Evolutionary conservation across 2,113 vertebrate genomes (phyloP).

Genomic region (Morone saxatilis): DNA sequence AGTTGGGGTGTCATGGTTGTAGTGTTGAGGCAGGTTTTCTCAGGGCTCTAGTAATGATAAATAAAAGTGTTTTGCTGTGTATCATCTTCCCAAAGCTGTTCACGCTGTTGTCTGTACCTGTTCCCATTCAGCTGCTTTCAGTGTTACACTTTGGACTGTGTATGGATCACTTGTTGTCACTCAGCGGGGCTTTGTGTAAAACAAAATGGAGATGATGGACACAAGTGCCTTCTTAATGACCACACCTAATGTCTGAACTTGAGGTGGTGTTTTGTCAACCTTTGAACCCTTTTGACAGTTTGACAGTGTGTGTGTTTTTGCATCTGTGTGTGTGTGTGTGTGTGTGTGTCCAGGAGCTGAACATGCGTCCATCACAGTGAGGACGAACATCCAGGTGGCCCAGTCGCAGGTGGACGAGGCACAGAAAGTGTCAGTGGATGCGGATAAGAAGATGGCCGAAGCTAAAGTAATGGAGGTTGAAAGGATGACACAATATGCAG

Average conservation of each 20-base stretch:
- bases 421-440: constrained; percentile 87
- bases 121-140: constrained; percentile 53
- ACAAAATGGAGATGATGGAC: constrained; percentile 61
- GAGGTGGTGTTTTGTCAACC: constrained; percentile 18
- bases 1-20: constrained; percentile 2
- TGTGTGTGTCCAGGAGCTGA: constrained; percentile 88
- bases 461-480: constrained; percentile 88
- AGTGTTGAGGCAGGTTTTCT: constrained; percentile 10
- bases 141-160: constrained; percentile 21
- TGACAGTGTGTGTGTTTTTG: constrained; percentile 4
- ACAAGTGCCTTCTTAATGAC: constrained; percentile 41
- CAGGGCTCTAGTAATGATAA: neutral
- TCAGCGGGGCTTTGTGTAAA: constrained; percentile 43
- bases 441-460: constrained; percentile 90
- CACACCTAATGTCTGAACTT: constrained; percentile 15
- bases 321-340: neutral
- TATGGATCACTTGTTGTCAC: constrained; percentile 50
- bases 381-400: constrained; percentile 89
- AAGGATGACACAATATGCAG: constrained; percentile 73
- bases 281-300: constrained; percentile 28
- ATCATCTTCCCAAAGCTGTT: constrained; percentile 28
- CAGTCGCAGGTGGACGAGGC: constrained; percentile 90
- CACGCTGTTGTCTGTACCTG: neutral
- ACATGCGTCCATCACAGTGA: constrained; percentile 86
- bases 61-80: constrained; percentile 16